Evolutionary conservation across 2,113 vertebrate genomes (phyloP).

Genomic region (Hippoglossus stenolepis): DNA sequence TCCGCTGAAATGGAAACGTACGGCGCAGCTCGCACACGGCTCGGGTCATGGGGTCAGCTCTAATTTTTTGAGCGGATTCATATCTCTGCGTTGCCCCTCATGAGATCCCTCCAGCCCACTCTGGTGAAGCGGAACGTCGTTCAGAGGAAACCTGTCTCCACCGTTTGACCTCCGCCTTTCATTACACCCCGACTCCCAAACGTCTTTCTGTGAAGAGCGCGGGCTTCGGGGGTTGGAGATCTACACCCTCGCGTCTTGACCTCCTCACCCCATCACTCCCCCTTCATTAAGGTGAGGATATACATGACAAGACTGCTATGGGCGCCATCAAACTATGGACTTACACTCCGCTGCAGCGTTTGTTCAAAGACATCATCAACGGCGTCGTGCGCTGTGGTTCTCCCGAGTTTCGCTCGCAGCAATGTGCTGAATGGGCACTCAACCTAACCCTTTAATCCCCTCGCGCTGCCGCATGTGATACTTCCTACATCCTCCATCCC

Average conservation of each 20-base stretch:
- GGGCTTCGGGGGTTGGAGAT: slow-evolving; percentile 18
- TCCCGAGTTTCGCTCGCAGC: slow-evolving; percentile 38
- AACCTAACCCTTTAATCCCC: slow-evolving; percentile 65
- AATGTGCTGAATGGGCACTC: slow-evolving; percentile 69
- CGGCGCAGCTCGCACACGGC: not conserved
- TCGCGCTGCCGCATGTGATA: slow-evolving; percentile 22
- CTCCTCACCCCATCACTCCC: slow-evolving; percentile 42
- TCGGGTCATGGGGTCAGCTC: slow-evolving; percentile 44
- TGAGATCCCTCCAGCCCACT: slow-evolving; percentile 36
- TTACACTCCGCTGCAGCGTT: slow-evolving; percentile 12
- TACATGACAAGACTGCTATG: slow-evolving; percentile 16
- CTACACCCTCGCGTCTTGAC: slow-evolving; percentile 30
- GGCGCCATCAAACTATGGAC: slow-evolving; percentile 1
- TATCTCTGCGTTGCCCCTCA: slow-evolving; percentile 31
- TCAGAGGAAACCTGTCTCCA: slow-evolving; percentile 34
- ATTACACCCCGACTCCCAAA: slow-evolving; percentile 53
- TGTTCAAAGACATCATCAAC: slow-evolving; percentile 61
- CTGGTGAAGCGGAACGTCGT: slow-evolving; percentile 22
- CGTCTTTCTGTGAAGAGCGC: slow-evolving; percentile 32
- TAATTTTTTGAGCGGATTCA: slow-evolving; percentile 63
- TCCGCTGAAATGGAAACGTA: slow-evolving; percentile 16
- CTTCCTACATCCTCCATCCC: slow-evolving; percentile 42
- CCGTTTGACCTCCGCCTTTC: slow-evolving; percentile 64
- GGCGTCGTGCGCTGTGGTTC: slow-evolving; percentile 24
- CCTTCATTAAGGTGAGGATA: slow-evolving; percentile 39